phyloP scores from a whole-genome alignment of 2,888 invertebrate genomes.

The Yponomeuta sedellus region DNA sequence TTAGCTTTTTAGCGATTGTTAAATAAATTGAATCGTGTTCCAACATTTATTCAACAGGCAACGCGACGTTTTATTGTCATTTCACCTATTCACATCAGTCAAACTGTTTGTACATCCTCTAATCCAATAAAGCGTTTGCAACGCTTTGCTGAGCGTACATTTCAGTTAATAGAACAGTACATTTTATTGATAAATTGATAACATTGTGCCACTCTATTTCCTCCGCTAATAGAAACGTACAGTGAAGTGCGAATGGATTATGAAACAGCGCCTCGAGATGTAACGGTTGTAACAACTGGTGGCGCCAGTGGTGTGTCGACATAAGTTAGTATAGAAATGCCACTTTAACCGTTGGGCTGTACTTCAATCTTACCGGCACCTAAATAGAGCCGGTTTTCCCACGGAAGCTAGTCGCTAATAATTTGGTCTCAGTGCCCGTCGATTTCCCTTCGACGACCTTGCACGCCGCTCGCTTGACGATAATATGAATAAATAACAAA shows the following conservation, averaged over 20 bases:
- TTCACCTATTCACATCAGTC: conserved; percentile 24
- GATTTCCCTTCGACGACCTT: conserved; percentile 73
- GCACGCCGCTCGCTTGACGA: conserved; percentile 46
- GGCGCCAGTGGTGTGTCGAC: conserved; percentile 51
- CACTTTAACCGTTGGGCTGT: conserved; percentile 29
- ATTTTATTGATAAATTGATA: conserved; percentile 12
- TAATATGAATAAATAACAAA: conserved; percentile 40
- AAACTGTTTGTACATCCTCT: conserved; percentile 22
- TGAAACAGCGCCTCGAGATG: conserved; percentile 57
- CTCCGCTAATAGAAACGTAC: conserved; percentile 42
- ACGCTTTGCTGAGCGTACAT: conserved; percentile 3
- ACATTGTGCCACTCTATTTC: conserved; percentile 28
- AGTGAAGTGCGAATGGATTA: conserved; percentile 36
- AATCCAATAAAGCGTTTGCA: conserved; percentile 18
- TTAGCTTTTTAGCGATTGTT: conserved; percentile 23
- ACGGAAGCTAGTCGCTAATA: not conserved
- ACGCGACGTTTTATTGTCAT: conserved; percentile 27
- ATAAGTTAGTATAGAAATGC: conserved; percentile 25
- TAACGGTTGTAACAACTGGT: conserved; percentile 43
- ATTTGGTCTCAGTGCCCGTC: conserved; percentile 23
- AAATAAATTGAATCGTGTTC: conserved; percentile 28
- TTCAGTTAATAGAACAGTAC: not conserved
- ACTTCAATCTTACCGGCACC: not conserved
- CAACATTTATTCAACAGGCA: conserved; percentile 26
- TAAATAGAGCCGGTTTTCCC: conserved; percentile 10